Base-by-base conservation (phyloP, 2,888 invertebrate species). In the Lobophora halterata region DNA sequence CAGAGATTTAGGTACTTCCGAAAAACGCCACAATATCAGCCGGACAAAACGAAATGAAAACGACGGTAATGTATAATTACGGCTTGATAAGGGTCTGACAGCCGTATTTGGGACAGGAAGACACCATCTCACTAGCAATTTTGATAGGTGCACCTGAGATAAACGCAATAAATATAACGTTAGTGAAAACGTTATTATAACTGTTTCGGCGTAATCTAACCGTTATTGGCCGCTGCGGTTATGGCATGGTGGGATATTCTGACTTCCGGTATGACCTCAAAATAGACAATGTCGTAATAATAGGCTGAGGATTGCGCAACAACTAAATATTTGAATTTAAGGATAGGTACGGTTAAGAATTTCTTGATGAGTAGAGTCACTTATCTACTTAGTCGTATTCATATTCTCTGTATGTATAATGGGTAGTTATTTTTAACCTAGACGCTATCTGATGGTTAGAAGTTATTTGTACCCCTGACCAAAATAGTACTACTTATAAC, bases 51-150 rank as follows among this genome's bases (percentile, higher is more conserved):
- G 61, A 74, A 83, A 82, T 79, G 77, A 80, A 79, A 77, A 71
- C 72, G 67, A 65, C 72, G 70, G 79, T 80, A 82, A 81, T 83
- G 79, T 82, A 83, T 83, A 85, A 85, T 85, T 86, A 82, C 67
- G 71, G 55, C 55, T 67, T 85, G 85, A 86, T 75, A 74, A 76
- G 85, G 85, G 85, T 86, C 75, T 72, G 85, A 86, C 85, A 85
- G 79, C 71, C 63, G 80, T 79, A 79, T 82, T 81, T 72, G 73
- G 79, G 72, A 71, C 76, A 74, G 73, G 78, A 74, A 74, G 62
- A 67, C 67, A 60, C 60, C 64, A 70, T 71, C 71, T 69, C 67
- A 58, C 63, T 66, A 65, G 65, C 72, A 71, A 71, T 75, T 77
- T 65, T 45, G 61, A 52, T 62, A 66, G 64, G 68, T 71, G 69